Percentiles rank a stretch among this genome's conserved stretches.
Evolutionary conservation across 1,140 invertebrate species (phyloP).

Genomic region (Lepidurus arcticus): DNA sequence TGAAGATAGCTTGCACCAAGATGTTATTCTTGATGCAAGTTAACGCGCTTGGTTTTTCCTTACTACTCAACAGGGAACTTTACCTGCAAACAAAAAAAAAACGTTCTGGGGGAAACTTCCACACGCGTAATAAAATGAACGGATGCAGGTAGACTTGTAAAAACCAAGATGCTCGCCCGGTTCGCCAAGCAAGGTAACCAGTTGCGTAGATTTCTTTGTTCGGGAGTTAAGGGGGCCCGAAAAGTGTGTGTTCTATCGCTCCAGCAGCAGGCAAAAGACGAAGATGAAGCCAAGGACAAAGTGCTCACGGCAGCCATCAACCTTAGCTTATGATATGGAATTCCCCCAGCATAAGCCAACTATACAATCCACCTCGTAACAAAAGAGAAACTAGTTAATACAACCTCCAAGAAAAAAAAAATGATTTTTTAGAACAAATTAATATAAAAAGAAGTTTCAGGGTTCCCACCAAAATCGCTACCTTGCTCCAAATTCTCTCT

Average conservation of each 20-base stretch:
- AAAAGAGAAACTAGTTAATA: neutral
- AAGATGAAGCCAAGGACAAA: conserved; percentile 4
- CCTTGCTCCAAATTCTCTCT: neutral
- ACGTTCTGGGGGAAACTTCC: too few species aligned
- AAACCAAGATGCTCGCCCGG: neutral
- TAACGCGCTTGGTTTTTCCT: too few species aligned
- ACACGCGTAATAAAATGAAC: neutral
- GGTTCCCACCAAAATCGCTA: neutral
- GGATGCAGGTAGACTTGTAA: neutral
- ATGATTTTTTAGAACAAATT: neutral
- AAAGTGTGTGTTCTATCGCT: neutral
- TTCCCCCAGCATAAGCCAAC: neutral
- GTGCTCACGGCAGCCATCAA: conserved; percentile 7
- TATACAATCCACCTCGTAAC: neutral
- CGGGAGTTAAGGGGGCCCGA: neutral
- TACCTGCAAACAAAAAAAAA: too few species aligned
- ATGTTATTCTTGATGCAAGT: too few species aligned
- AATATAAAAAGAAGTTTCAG: neutral
- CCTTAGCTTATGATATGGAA: neutral
- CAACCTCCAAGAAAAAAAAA: neutral
- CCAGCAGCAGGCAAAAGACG: neutral
- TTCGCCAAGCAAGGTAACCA: neutral
- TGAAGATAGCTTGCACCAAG: too few species aligned
- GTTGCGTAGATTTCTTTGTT: neutral
- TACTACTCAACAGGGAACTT: too few species aligned